phyloP scores from a whole-genome alignment of 2,888 invertebrate genomes.

The Pycnomerus fuliginosus region DNA sequence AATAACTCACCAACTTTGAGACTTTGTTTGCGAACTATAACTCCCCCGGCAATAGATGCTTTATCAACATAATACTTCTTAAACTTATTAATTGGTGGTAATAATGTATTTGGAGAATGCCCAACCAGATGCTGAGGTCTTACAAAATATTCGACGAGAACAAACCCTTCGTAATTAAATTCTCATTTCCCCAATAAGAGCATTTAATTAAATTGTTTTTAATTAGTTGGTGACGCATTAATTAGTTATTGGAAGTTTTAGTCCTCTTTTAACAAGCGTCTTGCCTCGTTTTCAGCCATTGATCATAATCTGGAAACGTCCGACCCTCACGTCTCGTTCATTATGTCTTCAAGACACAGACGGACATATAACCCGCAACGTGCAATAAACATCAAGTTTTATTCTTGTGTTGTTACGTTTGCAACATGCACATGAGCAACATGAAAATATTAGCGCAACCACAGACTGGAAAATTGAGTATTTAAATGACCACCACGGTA shows the following conservation, averaged over 20 bases:
- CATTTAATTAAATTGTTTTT: conserved; percentile 32
- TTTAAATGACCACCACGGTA: too few relatives aligned
- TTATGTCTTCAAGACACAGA: not conserved
- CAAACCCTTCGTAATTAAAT: conserved; percentile 9
- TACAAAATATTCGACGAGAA: conserved; percentile 20
- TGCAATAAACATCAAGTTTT: not conserved
- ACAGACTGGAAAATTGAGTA: too few relatives aligned
- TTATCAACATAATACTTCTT: conserved; percentile 48
- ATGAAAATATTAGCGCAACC: too few relatives aligned
- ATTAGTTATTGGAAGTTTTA: conserved; percentile 21
- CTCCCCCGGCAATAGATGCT: conserved; percentile 39
- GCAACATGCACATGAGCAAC: too few relatives aligned
- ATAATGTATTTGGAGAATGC: conserved; percentile 39
- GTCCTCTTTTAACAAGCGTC: too few relatives aligned
- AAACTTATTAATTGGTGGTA: conserved; percentile 47
- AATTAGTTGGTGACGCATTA: conserved; percentile 30
- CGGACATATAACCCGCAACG: too few relatives aligned
- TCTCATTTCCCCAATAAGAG: conserved; percentile 24
- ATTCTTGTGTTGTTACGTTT: too few relatives aligned
- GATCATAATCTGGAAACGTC: conserved; percentile 16
- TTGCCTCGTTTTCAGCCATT: too few relatives aligned
- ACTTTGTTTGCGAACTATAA: conserved; percentile 40
- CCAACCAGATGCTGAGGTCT: conserved; percentile 35
- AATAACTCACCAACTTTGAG: conserved; percentile 43
- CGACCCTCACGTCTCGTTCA: not conserved